phyloP scores from a whole-genome alignment of 2,113 vertebrate genomes.

The Lipophrys pholis region DNA sequence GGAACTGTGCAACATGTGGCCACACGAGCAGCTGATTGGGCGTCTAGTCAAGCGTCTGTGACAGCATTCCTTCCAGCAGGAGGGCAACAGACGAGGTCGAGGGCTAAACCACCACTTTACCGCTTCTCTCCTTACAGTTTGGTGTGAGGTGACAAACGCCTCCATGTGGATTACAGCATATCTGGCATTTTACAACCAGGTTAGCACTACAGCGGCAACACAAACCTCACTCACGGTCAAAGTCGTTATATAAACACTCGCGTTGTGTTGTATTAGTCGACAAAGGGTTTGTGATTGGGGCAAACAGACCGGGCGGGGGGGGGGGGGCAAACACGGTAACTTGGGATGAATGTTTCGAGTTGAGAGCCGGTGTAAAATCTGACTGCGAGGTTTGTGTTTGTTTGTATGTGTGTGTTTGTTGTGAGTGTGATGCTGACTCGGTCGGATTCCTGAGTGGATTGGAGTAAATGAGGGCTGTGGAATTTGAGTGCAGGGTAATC shows the following conservation, averaged over 20 bases:
- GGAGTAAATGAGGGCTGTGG: constrained; percentile 77
- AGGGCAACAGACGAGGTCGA: constrained; percentile 39
- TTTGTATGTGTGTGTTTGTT: constrained; percentile 40
- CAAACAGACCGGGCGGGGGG: not conserved
- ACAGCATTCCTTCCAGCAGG: constrained; percentile 60
- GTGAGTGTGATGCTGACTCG: constrained; percentile 62
- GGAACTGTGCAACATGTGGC: constrained; percentile 36
- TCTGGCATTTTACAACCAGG: constrained; percentile 74
- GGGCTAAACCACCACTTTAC: constrained; percentile 43
- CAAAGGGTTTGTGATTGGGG: not conserved
- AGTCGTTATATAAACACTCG: constrained; percentile 9
- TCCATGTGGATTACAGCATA: constrained; percentile 74
- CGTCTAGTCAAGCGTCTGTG: constrained; percentile 24
- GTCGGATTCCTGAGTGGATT: constrained; percentile 76
- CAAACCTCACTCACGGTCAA: constrained; percentile 37
- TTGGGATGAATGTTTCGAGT: constrained; percentile 23
- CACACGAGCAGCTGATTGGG: constrained; percentile 49
- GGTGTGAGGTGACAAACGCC: constrained; percentile 73
- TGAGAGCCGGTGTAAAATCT: constrained; percentile 26
- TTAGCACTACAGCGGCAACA: constrained; percentile 59
- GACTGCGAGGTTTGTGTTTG: constrained; percentile 27
- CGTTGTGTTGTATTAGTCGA: not conserved
- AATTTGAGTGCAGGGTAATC: constrained; percentile 78
- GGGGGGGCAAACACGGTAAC: not conserved
- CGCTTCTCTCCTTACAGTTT: constrained; percentile 68